Conservation (phyloP, 1,140 invertebrate species). For the Drosophila quadrilineata region DNA sequence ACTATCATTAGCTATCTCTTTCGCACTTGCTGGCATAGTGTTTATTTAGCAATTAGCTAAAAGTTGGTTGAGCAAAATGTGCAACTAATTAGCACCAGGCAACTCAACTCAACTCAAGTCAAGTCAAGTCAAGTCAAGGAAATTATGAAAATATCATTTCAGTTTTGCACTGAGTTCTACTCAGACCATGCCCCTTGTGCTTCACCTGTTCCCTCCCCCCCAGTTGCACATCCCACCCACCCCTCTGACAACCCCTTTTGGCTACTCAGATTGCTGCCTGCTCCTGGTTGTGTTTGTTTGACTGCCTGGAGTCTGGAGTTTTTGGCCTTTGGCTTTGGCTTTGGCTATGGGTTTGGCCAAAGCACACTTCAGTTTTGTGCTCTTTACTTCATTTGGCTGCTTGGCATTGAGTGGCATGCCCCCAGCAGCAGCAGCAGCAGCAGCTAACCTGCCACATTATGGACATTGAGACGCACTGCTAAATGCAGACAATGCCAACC, state of each 20-base stretch:
- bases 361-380: no score
- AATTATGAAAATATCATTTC: constrained; percentile 68
- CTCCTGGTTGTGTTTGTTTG: no score
- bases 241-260: background rate
- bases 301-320: background rate
- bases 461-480: constrained; percentile 23
- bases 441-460: constrained; percentile 31
- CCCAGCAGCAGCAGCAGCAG: background rate
- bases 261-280: constrained; percentile 2
- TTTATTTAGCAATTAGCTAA: constrained; percentile 37
- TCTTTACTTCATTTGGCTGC: no score
- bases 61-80: constrained; percentile 39
- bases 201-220: background rate
- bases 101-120: no score
- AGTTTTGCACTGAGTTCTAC: constrained; percentile 8
- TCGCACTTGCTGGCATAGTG: background rate
- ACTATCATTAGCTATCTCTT: background rate
- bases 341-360: no score
- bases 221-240: background rate
- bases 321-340: constrained; percentile 17
- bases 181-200: no score
- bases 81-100: constrained; percentile 66
- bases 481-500: constrained; percentile 64
- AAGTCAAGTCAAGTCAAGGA: constrained; percentile 49
- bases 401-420: constrained; percentile 66